A percentile compares a stretch with the other conserved stretches of the same genome.
Conservation (phyloP, 2,888 invertebrate species). For the Drosophila pegasa region DNA sequence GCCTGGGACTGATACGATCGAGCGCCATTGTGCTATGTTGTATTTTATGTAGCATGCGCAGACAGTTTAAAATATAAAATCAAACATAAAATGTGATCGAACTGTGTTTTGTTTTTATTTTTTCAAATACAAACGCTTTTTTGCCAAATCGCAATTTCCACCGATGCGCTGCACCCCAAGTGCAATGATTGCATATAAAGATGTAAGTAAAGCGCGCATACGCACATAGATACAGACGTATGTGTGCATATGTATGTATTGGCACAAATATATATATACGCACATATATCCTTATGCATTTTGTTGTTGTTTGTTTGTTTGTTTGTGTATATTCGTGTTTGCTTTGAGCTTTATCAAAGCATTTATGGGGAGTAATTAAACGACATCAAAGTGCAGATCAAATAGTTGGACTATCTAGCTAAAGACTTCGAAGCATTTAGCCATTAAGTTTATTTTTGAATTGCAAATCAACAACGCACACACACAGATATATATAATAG, state of each 20-base stretch:
- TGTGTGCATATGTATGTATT: background rate
- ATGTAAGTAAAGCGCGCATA: slow-evolving; percentile 66
- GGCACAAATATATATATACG: background rate
- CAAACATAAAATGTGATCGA: slow-evolving; percentile 47
- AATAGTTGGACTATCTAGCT: background rate
- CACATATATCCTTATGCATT: background rate
- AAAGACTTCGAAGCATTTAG: too few relatives aligned
- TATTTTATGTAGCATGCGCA: slow-evolving; percentile 11
- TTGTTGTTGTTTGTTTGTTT: background rate
- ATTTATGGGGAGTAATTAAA: slow-evolving; percentile 1
- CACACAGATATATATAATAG: background rate
- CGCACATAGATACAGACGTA: too few relatives aligned
- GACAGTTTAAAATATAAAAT: slow-evolving; percentile 15
- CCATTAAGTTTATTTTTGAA: background rate
- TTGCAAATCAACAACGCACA: background rate
- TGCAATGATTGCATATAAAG: slow-evolving; percentile 41
- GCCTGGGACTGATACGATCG: background rate
- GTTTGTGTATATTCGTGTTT: background rate
- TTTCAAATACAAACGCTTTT: slow-evolving; percentile 7
- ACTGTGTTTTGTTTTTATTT: background rate
- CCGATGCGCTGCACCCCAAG: background rate
- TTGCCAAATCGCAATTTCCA: slow-evolving; percentile 3
- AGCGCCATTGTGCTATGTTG: background rate
- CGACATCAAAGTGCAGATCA: background rate
- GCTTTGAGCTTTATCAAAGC: slow-evolving; percentile 1